Conservation (phyloP, 2,797 vertebrate species). For the Gymnodraco acuticeps region DNA sequence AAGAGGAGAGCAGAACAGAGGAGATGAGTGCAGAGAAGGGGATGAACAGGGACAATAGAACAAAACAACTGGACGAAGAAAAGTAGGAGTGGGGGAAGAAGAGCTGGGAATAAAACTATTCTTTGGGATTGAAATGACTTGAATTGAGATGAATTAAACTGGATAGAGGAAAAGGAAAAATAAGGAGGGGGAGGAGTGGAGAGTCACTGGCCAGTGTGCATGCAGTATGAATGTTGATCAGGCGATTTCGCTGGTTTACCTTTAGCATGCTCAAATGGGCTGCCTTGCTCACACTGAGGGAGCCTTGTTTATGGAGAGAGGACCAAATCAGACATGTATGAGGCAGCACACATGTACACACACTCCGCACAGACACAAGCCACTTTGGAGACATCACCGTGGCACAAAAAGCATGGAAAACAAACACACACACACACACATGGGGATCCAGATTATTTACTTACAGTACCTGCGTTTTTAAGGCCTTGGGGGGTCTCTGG, state of each 20-base stretch:
- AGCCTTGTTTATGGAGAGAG: conserved; percentile 73
- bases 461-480: conserved; percentile 59
- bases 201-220: conserved; percentile 36
- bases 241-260: conserved; percentile 52
- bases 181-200: conserved; percentile 15
- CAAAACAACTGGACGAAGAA: conserved; percentile 48
- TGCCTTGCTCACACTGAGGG: conserved; percentile 65
- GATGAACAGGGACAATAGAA: conserved; percentile 64
- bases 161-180: conserved; percentile 2
- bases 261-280: conserved; percentile 50
- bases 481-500: conserved; percentile 56
- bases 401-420: conserved; percentile 54
- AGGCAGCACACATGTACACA: conserved; percentile 38
- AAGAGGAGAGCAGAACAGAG: conserved; percentile 51
- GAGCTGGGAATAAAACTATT: conserved; percentile 53
- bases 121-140: conserved; percentile 39
- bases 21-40: conserved; percentile 55
- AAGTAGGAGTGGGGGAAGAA: conserved; percentile 13
- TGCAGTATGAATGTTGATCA: conserved; percentile 70
- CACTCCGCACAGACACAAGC: conserved; percentile 38
- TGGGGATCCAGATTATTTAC: conserved; percentile 69
- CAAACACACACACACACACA: conserved; percentile 6
- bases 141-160: conserved; percentile 52
- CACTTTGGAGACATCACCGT: conserved; percentile 60
- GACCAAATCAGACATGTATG: conserved; percentile 69